Evolutionary conservation across 2,113 vertebrate genomes (phyloP), one percentile per base, ranked within the genome.

Genomic region (Erpornis zantholeuca): DNA sequence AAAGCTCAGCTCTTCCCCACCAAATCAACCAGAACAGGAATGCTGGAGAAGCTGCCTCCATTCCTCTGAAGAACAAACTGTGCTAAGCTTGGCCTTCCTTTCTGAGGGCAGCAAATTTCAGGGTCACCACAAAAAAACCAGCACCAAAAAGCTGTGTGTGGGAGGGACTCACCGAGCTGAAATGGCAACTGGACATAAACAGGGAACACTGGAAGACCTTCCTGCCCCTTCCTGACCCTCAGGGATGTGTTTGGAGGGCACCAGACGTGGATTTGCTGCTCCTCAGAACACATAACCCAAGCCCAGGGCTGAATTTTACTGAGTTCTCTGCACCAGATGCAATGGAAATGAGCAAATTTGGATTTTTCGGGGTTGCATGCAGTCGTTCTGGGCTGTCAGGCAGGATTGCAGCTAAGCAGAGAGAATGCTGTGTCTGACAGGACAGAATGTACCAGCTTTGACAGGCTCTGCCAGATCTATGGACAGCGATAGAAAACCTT

Each of bases 121-220:
- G 42, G 38, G 45, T 53, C 1, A 1, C 40, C 47, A 60, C 16
- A 28, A 49, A 5, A 45, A 38, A 59, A 72, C 1, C 20, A 90
- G 54, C 68, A 11, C 36, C 40, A 66, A 69, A 61, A 64, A 53
- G 28, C 0, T 22, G 11, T 42, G 25, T 38, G 0, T 1, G 3
- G 13, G 35, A 16, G 8, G 8, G 10, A 36, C 27, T 82, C 3
- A 0, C 38, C 40, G 60, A 89, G 38, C 23, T 60, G 70, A 82
- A 80, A 53, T n/a, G 15, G 27, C 70, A 75, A 3, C 47, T 3
- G 4, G 40, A 3, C 0, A 0, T 42, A 25, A 45, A 24, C 6
- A 57, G 23, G 20, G 60, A 85, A 4, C 24, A 7, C 47, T 23
- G 38, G 3, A 33, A 31, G 44, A 20, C 45, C 27, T 56, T 79